Evolutionary conservation across 2,113 vertebrate species (phyloP).

Genomic region (Upupa epops): DNA sequence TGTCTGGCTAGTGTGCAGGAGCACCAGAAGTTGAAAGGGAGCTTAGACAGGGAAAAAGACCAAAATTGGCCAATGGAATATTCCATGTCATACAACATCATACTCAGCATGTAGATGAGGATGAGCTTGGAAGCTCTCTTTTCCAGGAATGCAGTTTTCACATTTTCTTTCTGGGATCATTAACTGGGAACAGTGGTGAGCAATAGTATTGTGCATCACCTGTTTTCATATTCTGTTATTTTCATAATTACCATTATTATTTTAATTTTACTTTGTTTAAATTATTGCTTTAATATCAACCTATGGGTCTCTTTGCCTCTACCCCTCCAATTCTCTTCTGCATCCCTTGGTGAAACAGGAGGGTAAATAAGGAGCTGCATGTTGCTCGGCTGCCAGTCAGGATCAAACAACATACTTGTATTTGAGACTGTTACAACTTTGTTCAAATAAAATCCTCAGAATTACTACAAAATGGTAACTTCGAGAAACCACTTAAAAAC

Average conservation of each 20-base stretch:
- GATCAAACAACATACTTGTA: too few relatives aligned
- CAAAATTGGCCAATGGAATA: not conserved
- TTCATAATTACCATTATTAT: not conserved
- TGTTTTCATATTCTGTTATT: not conserved
- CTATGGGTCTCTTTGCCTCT: not conserved
- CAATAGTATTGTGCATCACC: not conserved
- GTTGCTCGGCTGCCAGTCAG: not conserved
- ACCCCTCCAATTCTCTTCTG: not conserved
- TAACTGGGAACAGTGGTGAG: not conserved
- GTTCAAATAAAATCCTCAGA: not conserved
- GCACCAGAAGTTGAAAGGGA: not conserved
- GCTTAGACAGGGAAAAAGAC: not conserved
- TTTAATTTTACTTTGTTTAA: not conserved
- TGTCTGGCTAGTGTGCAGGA: not conserved
- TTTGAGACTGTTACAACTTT: not conserved
- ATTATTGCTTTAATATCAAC: not conserved
- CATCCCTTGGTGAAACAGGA: too few relatives aligned
- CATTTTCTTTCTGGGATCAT: not conserved
- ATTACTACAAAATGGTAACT: not conserved
- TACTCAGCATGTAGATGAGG: not conserved
- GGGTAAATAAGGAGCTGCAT: not conserved
- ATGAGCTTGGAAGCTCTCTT: not conserved
- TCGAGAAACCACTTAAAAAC: not conserved
- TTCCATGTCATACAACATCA: not conserved
- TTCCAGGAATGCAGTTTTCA: not conserved